A percentile compares a stretch with the other conserved stretches of the same genome.
Evolutionary conservation across 2,797 vertebrate genomes (phyloP).

Genomic region (Lithobates sylvaticus): DNA sequence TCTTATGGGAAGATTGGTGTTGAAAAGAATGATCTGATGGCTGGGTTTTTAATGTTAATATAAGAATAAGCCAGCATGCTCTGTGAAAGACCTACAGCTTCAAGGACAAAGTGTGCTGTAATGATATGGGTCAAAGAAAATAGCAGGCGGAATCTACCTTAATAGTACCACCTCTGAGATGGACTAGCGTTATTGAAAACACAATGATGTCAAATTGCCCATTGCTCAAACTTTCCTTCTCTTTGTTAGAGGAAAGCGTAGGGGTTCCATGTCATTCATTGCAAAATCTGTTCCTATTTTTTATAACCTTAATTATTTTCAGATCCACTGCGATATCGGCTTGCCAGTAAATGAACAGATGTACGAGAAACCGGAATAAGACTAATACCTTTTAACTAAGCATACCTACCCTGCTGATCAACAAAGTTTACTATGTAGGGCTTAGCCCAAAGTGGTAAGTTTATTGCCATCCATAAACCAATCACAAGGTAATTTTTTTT

Average conservation of each 20-base stretch:
- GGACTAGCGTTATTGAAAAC: not conserved
- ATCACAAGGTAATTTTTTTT: no score
- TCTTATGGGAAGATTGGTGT: no score
- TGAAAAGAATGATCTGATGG: no score
- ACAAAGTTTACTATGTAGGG: no score
- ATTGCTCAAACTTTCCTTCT: slow-evolving; percentile 46
- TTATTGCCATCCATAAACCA: not conserved
- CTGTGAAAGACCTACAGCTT: slow-evolving; percentile 7
- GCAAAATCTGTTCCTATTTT: slow-evolving; percentile 54
- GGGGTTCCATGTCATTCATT: slow-evolving; percentile 67
- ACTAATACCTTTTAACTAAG: not conserved
- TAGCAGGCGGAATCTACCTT: not conserved
- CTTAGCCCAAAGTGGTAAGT: not conserved
- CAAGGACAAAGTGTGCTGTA: slow-evolving; percentile 1
- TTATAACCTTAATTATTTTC: slow-evolving; percentile 69
- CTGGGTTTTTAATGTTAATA: no score
- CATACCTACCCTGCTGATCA: no score
- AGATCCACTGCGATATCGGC: slow-evolving; percentile 68
- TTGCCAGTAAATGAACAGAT: not conserved
- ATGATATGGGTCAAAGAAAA: slow-evolving; percentile 6
- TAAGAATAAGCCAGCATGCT: no score
- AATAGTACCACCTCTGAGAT: not conserved
- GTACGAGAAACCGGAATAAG: not conserved
- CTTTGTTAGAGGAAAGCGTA: slow-evolving; percentile 4
- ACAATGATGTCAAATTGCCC: not conserved